phyloP scores from a whole-genome alignment of 2,888 invertebrate genomes.

The Willowsia nigromaculata region DNA sequence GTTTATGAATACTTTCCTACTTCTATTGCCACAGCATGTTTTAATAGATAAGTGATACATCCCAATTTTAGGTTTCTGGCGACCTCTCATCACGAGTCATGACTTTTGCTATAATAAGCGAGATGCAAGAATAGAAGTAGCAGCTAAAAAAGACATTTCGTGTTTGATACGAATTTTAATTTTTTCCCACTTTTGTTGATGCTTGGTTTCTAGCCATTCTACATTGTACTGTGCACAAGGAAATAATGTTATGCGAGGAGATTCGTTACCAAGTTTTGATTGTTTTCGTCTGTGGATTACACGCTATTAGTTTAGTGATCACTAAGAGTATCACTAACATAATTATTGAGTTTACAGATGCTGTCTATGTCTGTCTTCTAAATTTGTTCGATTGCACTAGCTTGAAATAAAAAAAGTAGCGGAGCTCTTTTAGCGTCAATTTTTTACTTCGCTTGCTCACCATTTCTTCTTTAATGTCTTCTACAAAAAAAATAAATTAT shows the following conservation, averaged over 20 bases:
- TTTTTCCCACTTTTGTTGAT: background rate
- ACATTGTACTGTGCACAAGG: background rate
- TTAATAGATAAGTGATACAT: background rate
- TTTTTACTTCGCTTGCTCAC: too few species aligned
- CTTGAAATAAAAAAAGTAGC: too few species aligned
- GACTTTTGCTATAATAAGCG: background rate
- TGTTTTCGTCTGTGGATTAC: background rate
- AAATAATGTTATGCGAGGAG: background rate
- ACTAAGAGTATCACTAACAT: too few species aligned
- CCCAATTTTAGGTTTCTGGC: slow-evolving; percentile 17
- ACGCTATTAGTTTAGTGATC: background rate
- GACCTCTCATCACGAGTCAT: background rate
- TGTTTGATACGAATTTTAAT: background rate
- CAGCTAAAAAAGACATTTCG: background rate
- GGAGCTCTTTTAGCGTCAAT: too few species aligned
- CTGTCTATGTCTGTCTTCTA: too few species aligned
- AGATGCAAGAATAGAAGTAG: background rate
- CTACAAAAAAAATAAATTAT: background rate
- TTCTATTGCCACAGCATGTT: background rate
- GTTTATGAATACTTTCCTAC: background rate
- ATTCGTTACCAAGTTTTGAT: background rate
- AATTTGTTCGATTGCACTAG: too few species aligned
- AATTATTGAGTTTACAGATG: too few species aligned
- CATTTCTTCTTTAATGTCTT: background rate
- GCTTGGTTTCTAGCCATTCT: background rate